These are phyloP conservation scores for Ciconia maguari DNA, from an alignment of 2,113 vertebrate species.

Conservation along the genomic window DNA sequence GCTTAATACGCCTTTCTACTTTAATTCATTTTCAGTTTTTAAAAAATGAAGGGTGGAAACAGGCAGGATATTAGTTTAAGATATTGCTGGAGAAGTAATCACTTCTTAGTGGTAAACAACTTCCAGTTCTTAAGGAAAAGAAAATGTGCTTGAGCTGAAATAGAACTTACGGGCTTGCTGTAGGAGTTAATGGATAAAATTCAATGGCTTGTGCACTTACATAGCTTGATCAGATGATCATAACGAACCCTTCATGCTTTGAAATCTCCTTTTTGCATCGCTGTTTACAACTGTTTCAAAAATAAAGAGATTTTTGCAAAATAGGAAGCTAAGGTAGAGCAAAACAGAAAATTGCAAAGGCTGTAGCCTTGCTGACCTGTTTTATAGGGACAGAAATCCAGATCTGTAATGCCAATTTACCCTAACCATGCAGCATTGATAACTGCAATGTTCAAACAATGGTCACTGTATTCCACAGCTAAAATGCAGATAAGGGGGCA, in stretches of 20 bases:
- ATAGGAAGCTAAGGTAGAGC: not conserved
- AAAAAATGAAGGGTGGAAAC: conserved; percentile 43
- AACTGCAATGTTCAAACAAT: not conserved
- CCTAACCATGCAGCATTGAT: not conserved
- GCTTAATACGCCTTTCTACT: conserved; percentile 62
- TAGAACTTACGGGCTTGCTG: not conserved
- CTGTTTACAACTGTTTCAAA: not conserved
- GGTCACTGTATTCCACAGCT: not conserved
- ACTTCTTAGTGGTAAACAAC: conserved; percentile 30
- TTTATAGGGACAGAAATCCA: not conserved
- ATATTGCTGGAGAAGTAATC: conserved; percentile 41
- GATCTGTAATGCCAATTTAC: not conserved
- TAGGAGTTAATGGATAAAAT: conserved; percentile 9
- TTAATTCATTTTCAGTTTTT: conserved; percentile 51
- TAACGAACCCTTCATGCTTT: not conserved
- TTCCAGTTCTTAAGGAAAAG: conserved; percentile 30
- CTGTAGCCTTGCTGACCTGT: not conserved
- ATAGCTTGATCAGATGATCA: not conserved
- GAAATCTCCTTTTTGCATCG: not conserved
- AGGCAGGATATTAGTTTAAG: conserved; percentile 15
- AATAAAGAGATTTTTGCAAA: not conserved
- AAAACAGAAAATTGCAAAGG: not conserved
- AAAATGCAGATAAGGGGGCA: not conserved
- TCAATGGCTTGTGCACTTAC: not conserved
- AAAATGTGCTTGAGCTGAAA: conserved; percentile 36